phyloP scores from a whole-genome alignment of 2,797 vertebrate species.

The Xiphorhynchus erythropygius region DNA sequence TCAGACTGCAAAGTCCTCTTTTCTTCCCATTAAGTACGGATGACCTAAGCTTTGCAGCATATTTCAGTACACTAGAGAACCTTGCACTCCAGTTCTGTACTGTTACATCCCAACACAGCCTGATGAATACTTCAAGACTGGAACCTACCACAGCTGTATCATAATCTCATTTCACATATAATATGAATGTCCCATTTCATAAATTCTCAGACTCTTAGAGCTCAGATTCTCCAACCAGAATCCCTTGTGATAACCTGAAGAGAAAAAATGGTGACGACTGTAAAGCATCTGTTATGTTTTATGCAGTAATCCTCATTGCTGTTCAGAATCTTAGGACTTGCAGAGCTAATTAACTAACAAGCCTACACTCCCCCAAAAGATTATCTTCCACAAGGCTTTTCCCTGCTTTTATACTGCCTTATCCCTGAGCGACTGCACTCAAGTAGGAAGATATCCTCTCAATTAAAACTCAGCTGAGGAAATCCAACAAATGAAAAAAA shows the following conservation, averaged over 20 bases:
- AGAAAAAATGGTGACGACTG: background rate
- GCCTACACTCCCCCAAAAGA: background rate
- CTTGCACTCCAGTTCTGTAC: background rate
- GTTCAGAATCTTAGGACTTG: background rate
- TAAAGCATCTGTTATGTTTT: conserved; percentile 9
- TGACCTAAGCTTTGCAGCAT: background rate
- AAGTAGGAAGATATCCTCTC: background rate
- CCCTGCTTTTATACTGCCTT: background rate
- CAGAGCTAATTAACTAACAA: conserved; percentile 39
- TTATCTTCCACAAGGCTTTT: conserved; percentile 13
- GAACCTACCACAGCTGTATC: background rate
- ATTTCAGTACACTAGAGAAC: background rate
- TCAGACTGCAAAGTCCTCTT: conserved; percentile 7
- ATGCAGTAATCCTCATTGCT: background rate
- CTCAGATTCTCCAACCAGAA: background rate
- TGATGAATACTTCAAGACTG: background rate
- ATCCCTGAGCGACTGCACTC: background rate
- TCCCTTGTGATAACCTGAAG: conserved; percentile 6
- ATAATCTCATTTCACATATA: conserved; percentile 3
- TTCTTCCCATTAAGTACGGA: conserved; percentile 29
- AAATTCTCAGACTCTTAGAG: background rate
- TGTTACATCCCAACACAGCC: background rate
- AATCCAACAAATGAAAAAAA: background rate
- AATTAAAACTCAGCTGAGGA: background rate
- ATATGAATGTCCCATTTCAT: background rate